Evolutionary conservation across 1,140 invertebrate genomes (phyloP).

Genomic region (Drosophila chauvacae): DNA sequence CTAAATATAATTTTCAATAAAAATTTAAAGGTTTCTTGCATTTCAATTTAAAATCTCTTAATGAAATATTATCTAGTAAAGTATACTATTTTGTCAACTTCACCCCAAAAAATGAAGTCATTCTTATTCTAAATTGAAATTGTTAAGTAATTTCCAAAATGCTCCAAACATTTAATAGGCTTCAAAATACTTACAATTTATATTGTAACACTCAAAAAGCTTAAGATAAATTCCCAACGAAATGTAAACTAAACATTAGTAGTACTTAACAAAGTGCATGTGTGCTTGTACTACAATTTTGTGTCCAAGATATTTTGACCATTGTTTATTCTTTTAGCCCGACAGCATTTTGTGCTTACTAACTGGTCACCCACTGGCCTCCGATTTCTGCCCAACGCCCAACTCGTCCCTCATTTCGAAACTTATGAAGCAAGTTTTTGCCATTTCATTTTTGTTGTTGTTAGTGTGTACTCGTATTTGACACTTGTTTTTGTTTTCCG

Average conservation of each 20-base stretch:
- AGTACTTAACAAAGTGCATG: constrained; percentile 14
- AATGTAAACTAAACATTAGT: background rate
- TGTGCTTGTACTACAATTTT: background rate
- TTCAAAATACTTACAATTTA: background rate
- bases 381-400: constrained; percentile 6
- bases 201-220: background rate
- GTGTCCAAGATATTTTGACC: constrained; percentile 17
- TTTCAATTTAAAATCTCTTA: background rate
- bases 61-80: background rate
- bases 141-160: no score
- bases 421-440: constrained; percentile 67
- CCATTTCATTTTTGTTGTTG: constrained; percentile 26
- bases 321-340: constrained; percentile 51
- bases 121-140: no score
- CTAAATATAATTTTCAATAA: background rate
- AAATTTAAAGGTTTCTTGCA: background rate
- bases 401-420: constrained; percentile 6
- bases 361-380: constrained; percentile 43
- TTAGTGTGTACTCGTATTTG: constrained; percentile 57
- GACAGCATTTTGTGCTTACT: constrained; percentile 61
- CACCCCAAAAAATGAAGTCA: no score
- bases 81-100: background rate
- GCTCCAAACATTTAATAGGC: background rate
- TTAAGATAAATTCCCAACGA: background rate
- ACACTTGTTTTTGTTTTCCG: constrained; percentile 73